A percentile compares a stretch with the other conserved stretches of the same genome.
phyloP scores from a whole-genome alignment of 2,888 invertebrate genomes.

The Philereme vetulata region DNA sequence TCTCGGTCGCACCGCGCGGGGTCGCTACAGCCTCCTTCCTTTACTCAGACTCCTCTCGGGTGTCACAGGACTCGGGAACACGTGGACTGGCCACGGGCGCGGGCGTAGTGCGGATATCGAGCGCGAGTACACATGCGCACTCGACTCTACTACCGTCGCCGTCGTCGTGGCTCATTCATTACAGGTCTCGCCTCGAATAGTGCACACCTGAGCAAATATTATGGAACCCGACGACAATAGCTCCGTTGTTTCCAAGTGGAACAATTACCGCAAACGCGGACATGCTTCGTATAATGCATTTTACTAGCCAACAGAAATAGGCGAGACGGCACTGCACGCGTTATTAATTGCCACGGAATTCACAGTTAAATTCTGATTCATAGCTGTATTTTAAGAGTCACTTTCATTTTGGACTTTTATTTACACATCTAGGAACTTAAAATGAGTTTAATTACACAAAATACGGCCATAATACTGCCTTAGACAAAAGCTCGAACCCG shows the following conservation, averaged over 20 bases:
- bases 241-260: slow-evolving; percentile 62
- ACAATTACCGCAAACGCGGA: slow-evolving; percentile 50
- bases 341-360: slow-evolving; percentile 15
- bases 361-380: slow-evolving; percentile 4
- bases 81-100: slow-evolving; percentile 55
- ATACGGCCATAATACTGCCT: too few species aligned
- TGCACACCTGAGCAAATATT: slow-evolving; percentile 81
- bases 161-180: slow-evolving; percentile 61
- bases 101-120: slow-evolving; percentile 78
- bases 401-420: too few species aligned
- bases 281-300: slow-evolving; percentile 14
- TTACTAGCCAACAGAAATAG: slow-evolving; percentile 14
- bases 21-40: slow-evolving; percentile 68
- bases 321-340: slow-evolving; percentile 8
- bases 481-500: slow-evolving; percentile 10
- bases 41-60: slow-evolving; percentile 52
- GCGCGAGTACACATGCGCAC: slow-evolving; percentile 79
- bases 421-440: too few species aligned
- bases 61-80: slow-evolving; percentile 52
- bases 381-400: background rate
- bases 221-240: slow-evolving; percentile 64
- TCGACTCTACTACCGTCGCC: slow-evolving; percentile 48
- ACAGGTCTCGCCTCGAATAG: slow-evolving; percentile 55
- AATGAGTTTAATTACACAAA: too few species aligned
- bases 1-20: slow-evolving; percentile 39